Conservation (phyloP, 1,140 invertebrate species). For the Cataglyphis hispanica region DNA sequence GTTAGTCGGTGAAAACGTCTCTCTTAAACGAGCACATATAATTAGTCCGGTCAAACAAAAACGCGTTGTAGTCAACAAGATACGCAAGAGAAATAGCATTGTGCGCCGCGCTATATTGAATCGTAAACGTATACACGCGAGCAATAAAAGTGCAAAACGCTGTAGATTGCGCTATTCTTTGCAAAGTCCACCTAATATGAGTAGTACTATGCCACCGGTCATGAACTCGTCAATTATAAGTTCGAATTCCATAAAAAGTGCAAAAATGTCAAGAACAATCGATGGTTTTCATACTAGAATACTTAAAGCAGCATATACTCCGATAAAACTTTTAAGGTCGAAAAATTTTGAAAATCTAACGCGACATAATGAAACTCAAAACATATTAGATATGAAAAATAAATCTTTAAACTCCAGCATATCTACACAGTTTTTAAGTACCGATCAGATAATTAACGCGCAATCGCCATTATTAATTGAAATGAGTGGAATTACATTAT, state of each 20-base stretch:
- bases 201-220: slow-evolving; percentile 60
- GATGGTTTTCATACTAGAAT: slow-evolving; percentile 39
- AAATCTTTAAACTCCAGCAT: not conserved
- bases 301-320: not conserved
- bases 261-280: slow-evolving; percentile 62
- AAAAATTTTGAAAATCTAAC: slow-evolving; percentile 72
- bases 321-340: slow-evolving; percentile 55
- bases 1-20: slow-evolving; percentile 33
- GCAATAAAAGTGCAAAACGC: not conserved
- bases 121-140: slow-evolving; percentile 50
- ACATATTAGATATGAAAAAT: slow-evolving; percentile 10
- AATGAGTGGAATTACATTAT: slow-evolving; percentile 60
- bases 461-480: slow-evolving; percentile 40
- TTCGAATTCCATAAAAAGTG: not conserved
- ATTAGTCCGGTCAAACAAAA: slow-evolving; percentile 68
- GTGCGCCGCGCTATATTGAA: slow-evolving; percentile 66
- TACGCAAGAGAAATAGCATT: slow-evolving; percentile 70
- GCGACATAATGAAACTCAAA: slow-evolving; percentile 66
- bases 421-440: not conserved
- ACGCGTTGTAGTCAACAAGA: slow-evolving; percentile 70
- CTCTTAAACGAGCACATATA: slow-evolving; percentile 58
- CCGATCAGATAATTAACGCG: not conserved
- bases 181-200: slow-evolving; percentile 65
- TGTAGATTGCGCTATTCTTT: slow-evolving; percentile 37
- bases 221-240: not conserved